Conservation (phyloP, 2,888 invertebrate genomes). For the Physocephala rufipes region DNA sequence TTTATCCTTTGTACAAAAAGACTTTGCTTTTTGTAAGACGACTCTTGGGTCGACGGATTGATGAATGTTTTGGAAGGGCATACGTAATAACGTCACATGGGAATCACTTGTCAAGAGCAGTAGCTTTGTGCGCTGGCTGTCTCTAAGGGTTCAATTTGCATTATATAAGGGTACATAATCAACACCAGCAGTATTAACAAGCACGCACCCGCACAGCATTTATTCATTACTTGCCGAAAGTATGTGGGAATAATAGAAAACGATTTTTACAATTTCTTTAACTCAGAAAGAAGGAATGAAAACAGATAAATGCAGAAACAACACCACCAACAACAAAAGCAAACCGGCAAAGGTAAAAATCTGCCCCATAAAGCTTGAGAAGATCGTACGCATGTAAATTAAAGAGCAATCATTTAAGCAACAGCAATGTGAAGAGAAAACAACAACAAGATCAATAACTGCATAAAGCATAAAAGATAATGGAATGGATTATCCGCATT, state of each 20-base stretch:
- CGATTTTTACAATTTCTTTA: neutral
- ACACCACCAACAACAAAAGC: neutral
- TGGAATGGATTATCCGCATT: too few relatives aligned
- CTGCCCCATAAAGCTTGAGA: neutral
- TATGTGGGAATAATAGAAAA: conserved; percentile 1
- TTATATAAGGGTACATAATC: neutral
- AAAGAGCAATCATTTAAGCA: neutral
- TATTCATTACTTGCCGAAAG: conserved; percentile 2
- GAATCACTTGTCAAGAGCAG: neutral
- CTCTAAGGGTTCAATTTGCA: conserved; percentile 8
- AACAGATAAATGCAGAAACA: too few relatives aligned
- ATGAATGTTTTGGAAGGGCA: conserved; percentile 18
- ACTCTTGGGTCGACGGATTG: neutral
- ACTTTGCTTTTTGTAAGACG: neutral
- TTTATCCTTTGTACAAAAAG: too few relatives aligned
- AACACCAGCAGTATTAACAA: neutral
- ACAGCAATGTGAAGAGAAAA: conserved; percentile 6
- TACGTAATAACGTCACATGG: conserved; percentile 7
- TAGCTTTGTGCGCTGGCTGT: neutral
- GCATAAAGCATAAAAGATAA: too few relatives aligned
- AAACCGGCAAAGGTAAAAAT: too few relatives aligned
- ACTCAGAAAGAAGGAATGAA: too few relatives aligned
- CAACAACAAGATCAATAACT: too few relatives aligned
- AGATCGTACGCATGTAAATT: conserved; percentile 8
- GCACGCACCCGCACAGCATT: neutral